Evolutionary conservation across 2,888 invertebrate genomes (phyloP).

Genomic region (Monopis laevigella): DNA sequence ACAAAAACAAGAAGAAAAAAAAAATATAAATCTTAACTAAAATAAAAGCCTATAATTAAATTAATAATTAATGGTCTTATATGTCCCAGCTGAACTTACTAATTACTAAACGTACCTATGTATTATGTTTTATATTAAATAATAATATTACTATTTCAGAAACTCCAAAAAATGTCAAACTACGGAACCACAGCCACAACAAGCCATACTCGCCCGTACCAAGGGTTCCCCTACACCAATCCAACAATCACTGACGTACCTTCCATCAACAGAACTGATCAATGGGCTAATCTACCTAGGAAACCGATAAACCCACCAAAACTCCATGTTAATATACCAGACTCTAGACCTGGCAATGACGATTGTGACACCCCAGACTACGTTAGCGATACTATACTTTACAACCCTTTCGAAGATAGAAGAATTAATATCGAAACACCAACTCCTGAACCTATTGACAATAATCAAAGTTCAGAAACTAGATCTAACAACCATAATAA

Average conservation of each 20-base stretch:
- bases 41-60: too few species aligned
- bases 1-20: too few species aligned
- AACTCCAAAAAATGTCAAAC: too few species aligned
- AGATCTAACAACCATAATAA: neutral
- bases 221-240: conserved; percentile 42
- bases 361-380: conserved; percentile 7
- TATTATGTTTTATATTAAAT: too few species aligned
- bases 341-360: neutral
- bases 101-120: too few species aligned
- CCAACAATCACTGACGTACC: conserved; percentile 35
- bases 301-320: conserved; percentile 19
- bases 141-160: too few species aligned
- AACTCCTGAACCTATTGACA: neutral
- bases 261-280: conserved; percentile 27
- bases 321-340: neutral
- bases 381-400: conserved; percentile 49
- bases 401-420: conserved; percentile 44
- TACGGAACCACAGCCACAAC: conserved; percentile 5
- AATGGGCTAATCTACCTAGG: conserved; percentile 35
- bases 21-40: too few species aligned
- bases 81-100: too few species aligned
- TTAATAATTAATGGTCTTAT: too few species aligned
- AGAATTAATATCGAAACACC: conserved; percentile 28
- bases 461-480: neutral
- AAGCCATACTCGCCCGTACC: conserved; percentile 27